Conservation (phyloP, 2,113 vertebrate species). For the Fulmarus glacialis region DNA sequence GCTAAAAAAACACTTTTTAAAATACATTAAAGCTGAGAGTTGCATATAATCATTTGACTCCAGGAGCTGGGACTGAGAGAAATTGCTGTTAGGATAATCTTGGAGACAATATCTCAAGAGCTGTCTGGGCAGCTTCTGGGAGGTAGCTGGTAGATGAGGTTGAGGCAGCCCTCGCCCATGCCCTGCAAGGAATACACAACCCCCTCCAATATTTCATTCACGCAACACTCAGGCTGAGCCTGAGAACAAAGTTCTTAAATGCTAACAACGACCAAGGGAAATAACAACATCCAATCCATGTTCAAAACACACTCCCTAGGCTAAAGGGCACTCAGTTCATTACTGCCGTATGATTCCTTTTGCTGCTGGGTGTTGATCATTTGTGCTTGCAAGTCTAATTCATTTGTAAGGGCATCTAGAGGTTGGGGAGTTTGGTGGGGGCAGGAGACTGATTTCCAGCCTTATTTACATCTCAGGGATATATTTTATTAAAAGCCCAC, state of each 20-base stretch:
- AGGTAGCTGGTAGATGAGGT: neutral
- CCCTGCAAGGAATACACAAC: neutral
- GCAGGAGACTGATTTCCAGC: neutral
- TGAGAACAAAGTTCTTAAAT: slow-evolving; percentile 2
- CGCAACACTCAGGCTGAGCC: neutral
- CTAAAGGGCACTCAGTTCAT: neutral
- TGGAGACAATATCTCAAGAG: neutral
- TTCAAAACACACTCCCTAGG: neutral
- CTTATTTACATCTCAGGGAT: neutral
- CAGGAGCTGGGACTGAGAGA: neutral
- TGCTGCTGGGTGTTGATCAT: slow-evolving; percentile 10
- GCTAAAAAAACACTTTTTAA: neutral
- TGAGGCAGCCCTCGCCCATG: neutral
- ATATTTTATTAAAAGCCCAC: neutral
- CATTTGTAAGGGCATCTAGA: neutral
- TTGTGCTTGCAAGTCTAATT: neutral
- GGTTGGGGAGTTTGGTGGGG: neutral
- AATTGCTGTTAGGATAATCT: neutral
- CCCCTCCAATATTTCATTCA: neutral
- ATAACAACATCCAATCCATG: neutral
- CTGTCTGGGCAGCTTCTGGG: neutral
- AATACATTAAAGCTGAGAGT: neutral
- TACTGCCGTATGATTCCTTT: neutral
- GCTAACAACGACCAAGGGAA: neutral
- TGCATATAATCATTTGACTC: neutral